Percentiles rank a stretch among this genome's conserved stretches.
Conservation (phyloP, 2,888 invertebrate genomes). For the Hemicrepidius hirtus region DNA sequence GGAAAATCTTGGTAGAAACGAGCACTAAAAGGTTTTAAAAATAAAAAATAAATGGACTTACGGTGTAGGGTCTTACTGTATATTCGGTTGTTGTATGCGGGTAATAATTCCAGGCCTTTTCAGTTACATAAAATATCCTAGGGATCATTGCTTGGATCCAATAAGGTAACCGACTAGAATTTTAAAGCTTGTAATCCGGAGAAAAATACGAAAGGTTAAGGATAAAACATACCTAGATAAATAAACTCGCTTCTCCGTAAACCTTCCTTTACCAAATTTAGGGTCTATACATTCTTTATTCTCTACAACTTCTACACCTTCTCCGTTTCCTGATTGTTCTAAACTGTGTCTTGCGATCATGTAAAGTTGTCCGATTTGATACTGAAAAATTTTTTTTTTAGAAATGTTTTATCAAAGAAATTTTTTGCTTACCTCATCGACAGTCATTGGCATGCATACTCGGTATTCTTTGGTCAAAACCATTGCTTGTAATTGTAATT, state of each 20-base stretch:
- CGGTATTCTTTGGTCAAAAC: constrained; percentile 91
- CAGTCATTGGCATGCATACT: constrained; percentile 94
- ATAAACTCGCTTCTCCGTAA: constrained; percentile 92
- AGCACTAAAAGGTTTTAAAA: constrained; percentile 91
- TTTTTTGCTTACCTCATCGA: constrained; percentile 84
- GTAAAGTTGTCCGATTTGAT: constrained; percentile 92
- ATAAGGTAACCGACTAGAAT: constrained; percentile 85
- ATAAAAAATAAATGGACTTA: too few relatives aligned
- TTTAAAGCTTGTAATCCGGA: neutral
- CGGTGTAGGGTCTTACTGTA: constrained; percentile 74
- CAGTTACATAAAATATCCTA: constrained; percentile 93
- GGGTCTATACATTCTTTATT: constrained; percentile 88
- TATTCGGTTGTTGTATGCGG: constrained; percentile 91
- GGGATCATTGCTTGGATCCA: constrained; percentile 93
- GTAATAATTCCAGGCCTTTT: constrained; percentile 97
- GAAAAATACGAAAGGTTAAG: constrained; percentile 65
- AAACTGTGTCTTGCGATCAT: constrained; percentile 96
- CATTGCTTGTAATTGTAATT: constrained; percentile 73
- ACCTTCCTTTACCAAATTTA: constrained; percentile 88
- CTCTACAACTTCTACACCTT: constrained; percentile 93
- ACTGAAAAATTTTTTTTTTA: constrained; percentile 75
- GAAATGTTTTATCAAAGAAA: constrained; percentile 1
- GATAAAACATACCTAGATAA: constrained; percentile 86
- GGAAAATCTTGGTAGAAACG: constrained; percentile 89
- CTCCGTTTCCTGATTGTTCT: constrained; percentile 92